These are phyloP conservation scores for Drosophila paracracens DNA, from an alignment of 2,888 invertebrate species.

Conservation along the genomic window DNA sequence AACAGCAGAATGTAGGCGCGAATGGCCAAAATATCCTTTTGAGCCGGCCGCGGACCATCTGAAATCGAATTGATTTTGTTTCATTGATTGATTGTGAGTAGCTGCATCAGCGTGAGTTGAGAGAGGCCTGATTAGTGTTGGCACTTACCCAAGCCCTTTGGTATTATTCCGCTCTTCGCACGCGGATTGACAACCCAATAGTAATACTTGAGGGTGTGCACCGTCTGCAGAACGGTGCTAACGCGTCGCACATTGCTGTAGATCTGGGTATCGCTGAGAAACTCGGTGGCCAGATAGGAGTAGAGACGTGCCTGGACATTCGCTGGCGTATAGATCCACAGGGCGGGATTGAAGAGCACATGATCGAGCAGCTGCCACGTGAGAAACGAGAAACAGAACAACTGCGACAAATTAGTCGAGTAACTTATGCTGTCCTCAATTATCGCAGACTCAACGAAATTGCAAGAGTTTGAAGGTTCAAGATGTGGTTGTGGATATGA, in stretches of 20 bases:
- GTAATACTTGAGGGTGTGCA: constrained; percentile 99
- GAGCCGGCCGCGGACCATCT: constrained; percentile 97
- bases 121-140: fast-evolving
- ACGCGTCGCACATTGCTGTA: constrained; percentile 98
- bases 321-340: constrained; percentile 99
- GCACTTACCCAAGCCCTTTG: constrained; percentile 95
- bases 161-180: constrained; percentile 96
- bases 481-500: constrained; percentile 5
- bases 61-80: constrained; percentile 2
- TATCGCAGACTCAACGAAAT: constrained; percentile 49
- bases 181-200: constrained; percentile 99
- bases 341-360: constrained; percentile 99
- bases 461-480: constrained; percentile 23
- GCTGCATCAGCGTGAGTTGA: background rate
- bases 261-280: constrained; percentile 98
- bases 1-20: constrained; percentile 97
- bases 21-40: constrained; percentile 97
- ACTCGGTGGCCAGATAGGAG: constrained; percentile 99
- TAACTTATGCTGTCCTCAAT: constrained; percentile 86
- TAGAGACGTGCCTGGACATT: constrained; percentile 97
- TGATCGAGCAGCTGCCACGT: constrained; percentile 99
- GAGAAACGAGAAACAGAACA: constrained; percentile 95
- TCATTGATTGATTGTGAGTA: background rate
- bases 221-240: constrained; percentile 98
- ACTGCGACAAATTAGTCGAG: constrained; percentile 88